phyloP scores from a whole-genome alignment of 2,113 vertebrate genomes.

The Xenopus borealis region DNA sequence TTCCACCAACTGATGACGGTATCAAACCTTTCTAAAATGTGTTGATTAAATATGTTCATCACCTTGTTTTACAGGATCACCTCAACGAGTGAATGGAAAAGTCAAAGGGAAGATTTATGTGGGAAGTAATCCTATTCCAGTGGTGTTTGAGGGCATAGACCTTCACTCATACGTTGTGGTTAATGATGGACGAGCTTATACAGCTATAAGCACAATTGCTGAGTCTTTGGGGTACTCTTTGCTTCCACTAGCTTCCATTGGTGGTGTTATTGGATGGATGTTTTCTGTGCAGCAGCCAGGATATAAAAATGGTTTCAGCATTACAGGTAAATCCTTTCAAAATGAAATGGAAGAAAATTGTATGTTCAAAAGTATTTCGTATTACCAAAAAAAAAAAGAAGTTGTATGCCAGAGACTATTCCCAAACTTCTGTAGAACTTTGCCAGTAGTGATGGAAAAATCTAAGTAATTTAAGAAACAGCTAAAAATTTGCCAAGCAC shows the following conservation, averaged over 20 bases:
- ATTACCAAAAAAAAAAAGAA: no score
- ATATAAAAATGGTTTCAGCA: conserved; percentile 88
- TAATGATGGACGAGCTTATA: conserved; percentile 90
- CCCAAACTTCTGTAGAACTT: no score
- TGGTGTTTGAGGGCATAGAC: conserved; percentile 79
- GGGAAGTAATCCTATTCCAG: conserved; percentile 66
- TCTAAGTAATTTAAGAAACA: no score
- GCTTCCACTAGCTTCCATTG: conserved; percentile 79
- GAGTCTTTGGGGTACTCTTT: conserved; percentile 76
- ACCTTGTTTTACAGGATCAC: conserved; percentile 73
- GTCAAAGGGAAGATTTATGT: conserved; percentile 81
- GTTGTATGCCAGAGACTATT: no score
- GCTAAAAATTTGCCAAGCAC: no score
- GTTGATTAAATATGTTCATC: not conserved
- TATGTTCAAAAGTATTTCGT: no score
- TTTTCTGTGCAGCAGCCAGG: conserved; percentile 90
- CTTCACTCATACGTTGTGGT: conserved; percentile 94
- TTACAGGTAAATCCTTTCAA: conserved; percentile 73
- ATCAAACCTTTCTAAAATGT: not conserved
- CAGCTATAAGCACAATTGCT: conserved; percentile 89
- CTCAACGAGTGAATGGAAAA: conserved; percentile 92
- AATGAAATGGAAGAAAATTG: no score
- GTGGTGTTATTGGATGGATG: conserved; percentile 90
- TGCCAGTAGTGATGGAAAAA: no score
- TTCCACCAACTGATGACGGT: not conserved